Evolutionary conservation across 2,888 invertebrate species (phyloP).

Genomic region (Criorhina ranunculi): DNA sequence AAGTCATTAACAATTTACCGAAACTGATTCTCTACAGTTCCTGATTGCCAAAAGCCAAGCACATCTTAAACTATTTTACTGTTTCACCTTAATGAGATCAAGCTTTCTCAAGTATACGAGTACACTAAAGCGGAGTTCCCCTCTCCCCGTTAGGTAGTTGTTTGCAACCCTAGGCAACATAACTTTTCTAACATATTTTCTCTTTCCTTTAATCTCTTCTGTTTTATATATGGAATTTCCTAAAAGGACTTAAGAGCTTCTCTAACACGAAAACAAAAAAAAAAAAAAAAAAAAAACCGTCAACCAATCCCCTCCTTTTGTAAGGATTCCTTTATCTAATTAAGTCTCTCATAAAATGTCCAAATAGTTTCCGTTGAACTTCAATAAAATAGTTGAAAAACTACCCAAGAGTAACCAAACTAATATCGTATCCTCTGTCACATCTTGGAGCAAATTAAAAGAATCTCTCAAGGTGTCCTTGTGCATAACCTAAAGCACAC

Average conservation of each 20-base stretch:
- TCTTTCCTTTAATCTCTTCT: conserved; percentile 16
- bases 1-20: neutral
- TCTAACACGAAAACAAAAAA: neutral
- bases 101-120: neutral
- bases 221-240: conserved; percentile 46
- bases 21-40: neutral
- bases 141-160: neutral
- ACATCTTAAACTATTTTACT: conserved; percentile 4
- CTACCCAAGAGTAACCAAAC: conserved; percentile 41
- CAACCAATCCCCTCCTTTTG: neutral
- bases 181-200: conserved; percentile 29
- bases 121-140: neutral
- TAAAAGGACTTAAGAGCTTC: conserved; percentile 40
- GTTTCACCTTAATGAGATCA: conserved; percentile 24
- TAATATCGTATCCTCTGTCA: conserved; percentile 41
- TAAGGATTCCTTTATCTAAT: conserved; percentile 54
- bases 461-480: conserved; percentile 75
- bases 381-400: conserved; percentile 69
- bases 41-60: neutral
- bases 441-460: conserved; percentile 63
- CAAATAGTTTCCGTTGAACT: conserved; percentile 66
- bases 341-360: conserved; percentile 68
- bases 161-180: conserved; percentile 1
- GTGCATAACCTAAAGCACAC: conserved; percentile 65
- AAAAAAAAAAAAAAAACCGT: neutral